Evolutionary conservation across 53 echinoderm and acorn worm genomes (phyloP), one percentile per base, ranked within the genome.

Genomic region (Apostichopus leukothele): DNA sequence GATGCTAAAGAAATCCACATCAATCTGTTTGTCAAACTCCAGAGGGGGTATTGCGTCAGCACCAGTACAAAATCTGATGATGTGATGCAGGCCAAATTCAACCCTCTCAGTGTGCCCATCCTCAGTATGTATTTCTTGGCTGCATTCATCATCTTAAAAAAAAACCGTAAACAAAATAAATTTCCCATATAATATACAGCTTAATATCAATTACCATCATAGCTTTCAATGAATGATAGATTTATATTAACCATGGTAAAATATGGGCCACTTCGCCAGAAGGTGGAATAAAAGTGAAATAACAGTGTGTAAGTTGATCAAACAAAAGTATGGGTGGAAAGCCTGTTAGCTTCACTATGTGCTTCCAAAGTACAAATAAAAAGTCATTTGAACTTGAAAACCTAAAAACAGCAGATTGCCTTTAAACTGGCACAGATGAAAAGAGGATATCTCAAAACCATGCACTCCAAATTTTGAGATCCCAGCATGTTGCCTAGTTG

Each of bases 21-120:
- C 86, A 5, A 86, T 86, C 20, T 67, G 61, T 20, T 86, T 60
- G 7, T 68, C 4, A 66, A 86, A 86, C 7, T 73, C 86, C 11
- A 14, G 12, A 21, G 86, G 86, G 4, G 86, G 86, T 5, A 86
- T 68, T 7, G 21, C 19, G 8, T 86, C 67, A 12, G 71, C 86
- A 12, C 86, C 86, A 63, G 86, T 86, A 39, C 61, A 63, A 26
- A 86, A 86, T n/a, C 67, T 68, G 7, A 86, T 25, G 21, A 86
- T 25, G 9, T 63, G 12, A 7, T 50, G 20, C 51, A 86, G 68
- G 5, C 68, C 68, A 5, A 68, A 57, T 53, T 83, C 8, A 23
- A 12, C 60, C 16, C 11, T 53, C 20, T 57, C 54, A 11, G 51
- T 9, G 11, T 19, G 19, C 9, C 80, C 80, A 79, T 79, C 80